Percentiles rank a stretch among this genome's conserved stretches.
phyloP scores from a whole-genome alignment of 2,888 invertebrate species.

The Camponotus fellah region DNA sequence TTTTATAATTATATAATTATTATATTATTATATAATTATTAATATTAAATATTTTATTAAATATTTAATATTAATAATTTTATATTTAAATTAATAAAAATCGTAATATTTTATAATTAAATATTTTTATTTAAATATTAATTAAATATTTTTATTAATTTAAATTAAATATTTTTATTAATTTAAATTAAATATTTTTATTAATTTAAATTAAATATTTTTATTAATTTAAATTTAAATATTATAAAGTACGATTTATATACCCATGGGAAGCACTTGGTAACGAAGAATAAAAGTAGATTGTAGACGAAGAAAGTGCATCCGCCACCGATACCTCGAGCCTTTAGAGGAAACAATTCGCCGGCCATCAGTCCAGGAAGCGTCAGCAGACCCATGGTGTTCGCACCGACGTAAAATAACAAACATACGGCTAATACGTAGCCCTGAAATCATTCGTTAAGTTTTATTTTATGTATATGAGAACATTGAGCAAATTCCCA shows the following conservation, averaged over 20 bases:
- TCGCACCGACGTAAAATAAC: conserved; percentile 91
- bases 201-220: too few species aligned
- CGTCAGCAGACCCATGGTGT: conserved; percentile 91
- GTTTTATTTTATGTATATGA: background rate
- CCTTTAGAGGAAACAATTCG: conserved; percentile 91
- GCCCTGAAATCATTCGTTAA: conserved; percentile 65
- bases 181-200: conserved; percentile 9
- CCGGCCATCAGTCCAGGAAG: conserved; percentile 92
- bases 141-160: too few species aligned
- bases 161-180: conserved; percentile 9
- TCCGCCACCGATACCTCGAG: conserved; percentile 92
- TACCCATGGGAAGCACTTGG: conserved; percentile 91
- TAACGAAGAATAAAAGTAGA: conserved; percentile 89
- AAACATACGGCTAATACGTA: conserved; percentile 87
- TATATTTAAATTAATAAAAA: too few species aligned
- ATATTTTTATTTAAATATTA: too few species aligned
- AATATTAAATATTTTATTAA: conserved; percentile 11
- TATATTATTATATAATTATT: too few species aligned
- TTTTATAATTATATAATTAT: too few species aligned
- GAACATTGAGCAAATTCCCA: background rate
- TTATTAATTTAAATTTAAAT: background rate
- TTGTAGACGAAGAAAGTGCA: conserved; percentile 92
- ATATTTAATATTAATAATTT: too few species aligned
- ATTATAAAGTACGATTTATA: conserved; percentile 65
- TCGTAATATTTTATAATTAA: too few species aligned